Conservation (phyloP, 2,888 invertebrate genomes). For the Oegoconia quadripuncta region DNA sequence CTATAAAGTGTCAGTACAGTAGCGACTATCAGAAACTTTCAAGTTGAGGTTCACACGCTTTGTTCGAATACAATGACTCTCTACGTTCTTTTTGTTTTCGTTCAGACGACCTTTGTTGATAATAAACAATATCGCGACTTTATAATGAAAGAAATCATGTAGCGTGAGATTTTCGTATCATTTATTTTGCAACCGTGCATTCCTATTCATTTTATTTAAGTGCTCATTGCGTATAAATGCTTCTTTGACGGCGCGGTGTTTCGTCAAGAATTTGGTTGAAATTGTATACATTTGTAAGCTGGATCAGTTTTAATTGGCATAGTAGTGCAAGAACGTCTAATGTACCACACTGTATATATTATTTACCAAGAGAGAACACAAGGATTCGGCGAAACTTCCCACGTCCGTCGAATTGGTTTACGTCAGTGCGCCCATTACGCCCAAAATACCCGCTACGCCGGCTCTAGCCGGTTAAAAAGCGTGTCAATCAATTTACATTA, state of each 20-base stretch:
- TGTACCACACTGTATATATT: constrained; percentile 46
- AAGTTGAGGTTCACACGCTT: constrained; percentile 69
- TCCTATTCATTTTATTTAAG: constrained; percentile 38
- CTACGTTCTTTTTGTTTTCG: constrained; percentile 75
- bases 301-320: constrained; percentile 23
- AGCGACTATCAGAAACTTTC: constrained; percentile 62
- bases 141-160: constrained; percentile 72
- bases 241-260: constrained; percentile 24
- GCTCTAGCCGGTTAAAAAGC: constrained; percentile 56
- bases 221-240: constrained; percentile 12
- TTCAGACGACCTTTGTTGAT: constrained; percentile 77
- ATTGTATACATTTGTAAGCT: background rate
- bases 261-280: constrained; percentile 19
- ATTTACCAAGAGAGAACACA: constrained; percentile 36
- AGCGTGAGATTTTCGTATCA: constrained; percentile 68
- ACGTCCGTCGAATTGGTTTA: constrained; percentile 62
- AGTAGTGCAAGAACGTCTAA: constrained; percentile 36
- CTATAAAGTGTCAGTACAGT: background rate
- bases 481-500: constrained; percentile 68
- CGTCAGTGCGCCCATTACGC: constrained; percentile 66
- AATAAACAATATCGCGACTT: constrained; percentile 71
- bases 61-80: constrained; percentile 72
- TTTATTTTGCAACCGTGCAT: constrained; percentile 62
- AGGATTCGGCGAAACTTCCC: constrained; percentile 57
- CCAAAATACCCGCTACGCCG: constrained; percentile 62